Evolutionary conservation across 1,140 invertebrate genomes (phyloP).

Genomic region (Aethina tumida): DNA sequence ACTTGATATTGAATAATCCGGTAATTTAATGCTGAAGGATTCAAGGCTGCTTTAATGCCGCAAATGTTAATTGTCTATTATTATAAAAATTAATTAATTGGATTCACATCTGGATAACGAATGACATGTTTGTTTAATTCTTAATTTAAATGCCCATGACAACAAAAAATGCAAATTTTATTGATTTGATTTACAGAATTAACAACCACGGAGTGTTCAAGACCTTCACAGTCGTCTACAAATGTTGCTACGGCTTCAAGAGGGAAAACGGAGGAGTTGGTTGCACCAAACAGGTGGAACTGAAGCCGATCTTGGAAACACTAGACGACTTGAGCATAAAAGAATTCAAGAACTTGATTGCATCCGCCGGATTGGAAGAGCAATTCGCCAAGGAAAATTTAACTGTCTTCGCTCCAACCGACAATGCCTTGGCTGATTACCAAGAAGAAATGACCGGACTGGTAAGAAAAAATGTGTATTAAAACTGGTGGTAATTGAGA

Average conservation of each 20-base stretch:
- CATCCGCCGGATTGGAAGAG: slow-evolving; percentile 36
- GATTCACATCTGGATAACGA: too few species aligned
- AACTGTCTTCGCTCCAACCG: slow-evolving; percentile 46
- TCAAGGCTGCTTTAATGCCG: too few species aligned
- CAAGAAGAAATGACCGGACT: slow-evolving; percentile 34
- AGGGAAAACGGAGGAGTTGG: slow-evolving; percentile 36
- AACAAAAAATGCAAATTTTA: too few species aligned
- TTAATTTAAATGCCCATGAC: too few species aligned
- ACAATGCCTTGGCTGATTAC: slow-evolving; percentile 43
- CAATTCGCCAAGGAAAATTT: slow-evolving; percentile 37
- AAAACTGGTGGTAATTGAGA: not conserved
- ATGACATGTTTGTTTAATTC: too few species aligned
- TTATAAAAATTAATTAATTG: too few species aligned
- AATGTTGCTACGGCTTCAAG: slow-evolving; percentile 50
- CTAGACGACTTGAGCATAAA: slow-evolving; percentile 42
- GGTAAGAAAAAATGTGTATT: slow-evolving; percentile 23
- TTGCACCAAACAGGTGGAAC: slow-evolving; percentile 42
- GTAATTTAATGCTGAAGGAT: too few species aligned
- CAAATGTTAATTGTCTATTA: slow-evolving; percentile 1
- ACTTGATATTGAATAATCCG: too few species aligned
- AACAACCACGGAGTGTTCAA: slow-evolving; percentile 46
- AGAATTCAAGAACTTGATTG: slow-evolving; percentile 42
- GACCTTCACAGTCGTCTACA: slow-evolving; percentile 45
- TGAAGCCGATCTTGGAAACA: slow-evolving; percentile 42
- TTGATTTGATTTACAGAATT: slow-evolving; percentile 35